A percentile compares a stretch with the other conserved stretches of the same genome.
Evolutionary conservation across 2,888 invertebrate genomes (phyloP).

Genomic region (Candidula unifasciata): DNA sequence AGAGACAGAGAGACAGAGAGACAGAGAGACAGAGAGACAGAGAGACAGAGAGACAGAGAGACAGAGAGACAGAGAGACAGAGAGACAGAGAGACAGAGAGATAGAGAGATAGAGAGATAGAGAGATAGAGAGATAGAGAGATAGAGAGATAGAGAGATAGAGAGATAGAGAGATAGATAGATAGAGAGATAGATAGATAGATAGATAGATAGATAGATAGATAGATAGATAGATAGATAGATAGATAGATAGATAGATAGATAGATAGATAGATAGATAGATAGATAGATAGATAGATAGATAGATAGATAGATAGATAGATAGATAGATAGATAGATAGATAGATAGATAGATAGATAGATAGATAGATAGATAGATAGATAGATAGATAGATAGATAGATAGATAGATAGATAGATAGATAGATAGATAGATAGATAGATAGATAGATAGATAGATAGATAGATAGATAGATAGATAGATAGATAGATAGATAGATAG

Average conservation of each 20-base stretch:
- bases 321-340: not conserved
- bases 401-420: not conserved
- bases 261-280: not conserved
- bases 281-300: not conserved
- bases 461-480: not conserved
- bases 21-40: not conserved
- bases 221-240: not conserved
- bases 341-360: not conserved
- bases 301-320: not conserved
- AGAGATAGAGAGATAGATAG: not conserved
- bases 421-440: conserved; percentile 3
- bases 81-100: not conserved
- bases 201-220: not conserved
- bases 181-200: no score
- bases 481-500: not conserved
- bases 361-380: not conserved
- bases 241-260: not conserved
- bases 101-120: not conserved
- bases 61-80: not conserved
- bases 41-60: not conserved
- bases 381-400: not conserved
- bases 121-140: not conserved
- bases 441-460: not conserved
- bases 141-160: not conserved
- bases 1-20: not conserved